A percentile compares a stretch with the other conserved stretches of the same genome.
phyloP scores from a whole-genome alignment of 1,140 invertebrate genomes.

The Pomphorhynchus laevis region DNA sequence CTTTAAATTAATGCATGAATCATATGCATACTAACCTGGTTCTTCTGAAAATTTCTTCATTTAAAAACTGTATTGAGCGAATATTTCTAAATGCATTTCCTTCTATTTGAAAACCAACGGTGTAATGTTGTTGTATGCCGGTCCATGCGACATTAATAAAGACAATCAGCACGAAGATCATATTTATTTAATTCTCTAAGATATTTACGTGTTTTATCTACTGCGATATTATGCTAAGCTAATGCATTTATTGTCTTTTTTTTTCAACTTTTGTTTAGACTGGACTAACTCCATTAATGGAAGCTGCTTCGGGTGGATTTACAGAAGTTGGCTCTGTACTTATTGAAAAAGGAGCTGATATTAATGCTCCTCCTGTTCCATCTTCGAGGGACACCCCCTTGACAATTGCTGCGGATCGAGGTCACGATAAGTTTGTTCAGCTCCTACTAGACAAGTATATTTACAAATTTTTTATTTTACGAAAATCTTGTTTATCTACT shows the following conservation, averaged over 20 bases:
- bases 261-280: slow-evolving; percentile 34
- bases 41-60: no score
- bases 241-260: neutral
- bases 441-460: slow-evolving; percentile 23
- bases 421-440: slow-evolving; percentile 78
- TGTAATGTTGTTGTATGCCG: no score
- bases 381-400: slow-evolving; percentile 81
- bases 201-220: neutral
- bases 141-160: no score
- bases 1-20: no score
- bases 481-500: neutral
- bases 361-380: slow-evolving; percentile 83
- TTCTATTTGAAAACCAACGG: no score
- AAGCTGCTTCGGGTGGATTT: slow-evolving; percentile 89
- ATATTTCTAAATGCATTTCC: no score
- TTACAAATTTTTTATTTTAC: neutral
- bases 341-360: slow-evolving; percentile 75
- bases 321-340: slow-evolving; percentile 80
- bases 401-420: slow-evolving; percentile 93
- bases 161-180: neutral
- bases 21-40: no score
- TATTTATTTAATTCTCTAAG: neutral
- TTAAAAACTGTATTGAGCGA: no score
- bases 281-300: slow-evolving; percentile 85
- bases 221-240: neutral